Percentiles rank a stretch among this genome's conserved stretches.
These are phyloP conservation scores for Campoletis raptor DNA, from an alignment of 2,888 invertebrate genomes.

Conservation along the genomic window DNA sequence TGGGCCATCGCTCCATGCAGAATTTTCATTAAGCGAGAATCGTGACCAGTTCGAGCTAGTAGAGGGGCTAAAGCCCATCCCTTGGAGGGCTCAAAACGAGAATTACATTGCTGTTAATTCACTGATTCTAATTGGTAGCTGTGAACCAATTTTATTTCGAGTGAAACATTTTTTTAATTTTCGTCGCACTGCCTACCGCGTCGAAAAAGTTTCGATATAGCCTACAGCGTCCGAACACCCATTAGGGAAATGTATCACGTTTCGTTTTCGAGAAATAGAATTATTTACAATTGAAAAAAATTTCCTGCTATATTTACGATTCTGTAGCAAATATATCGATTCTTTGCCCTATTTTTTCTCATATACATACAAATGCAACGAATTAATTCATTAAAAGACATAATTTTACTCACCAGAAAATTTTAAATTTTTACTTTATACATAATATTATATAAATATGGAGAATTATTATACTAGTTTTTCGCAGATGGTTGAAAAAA, in stretches of 20 bases:
- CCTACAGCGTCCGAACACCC: background rate
- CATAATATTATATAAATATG: background rate
- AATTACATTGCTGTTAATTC: conserved; percentile 68
- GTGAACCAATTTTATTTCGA: conserved; percentile 69
- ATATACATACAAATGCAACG: background rate
- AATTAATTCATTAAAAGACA: background rate
- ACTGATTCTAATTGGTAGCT: conserved; percentile 65
- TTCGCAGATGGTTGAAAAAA: background rate
- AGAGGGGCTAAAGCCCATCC: conserved; percentile 27
- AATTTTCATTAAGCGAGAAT: conserved; percentile 68
- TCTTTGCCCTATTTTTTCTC: background rate
- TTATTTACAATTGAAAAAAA: background rate
- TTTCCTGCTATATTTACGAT: background rate
- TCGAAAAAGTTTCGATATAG: background rate
- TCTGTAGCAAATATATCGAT: background rate
- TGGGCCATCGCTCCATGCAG: conserved; percentile 66
- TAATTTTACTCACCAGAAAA: background rate
- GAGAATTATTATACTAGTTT: background rate
- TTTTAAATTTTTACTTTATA: background rate
- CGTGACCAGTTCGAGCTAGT: conserved; percentile 46
- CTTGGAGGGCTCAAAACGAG: conserved; percentile 51
- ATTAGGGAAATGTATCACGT: background rate
- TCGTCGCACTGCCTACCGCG: background rate
- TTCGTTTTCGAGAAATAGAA: background rate
- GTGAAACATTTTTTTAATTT: conserved; percentile 49